phyloP scores from a whole-genome alignment of 2,888 invertebrate species.

The Trichopria drosophilae region DNA sequence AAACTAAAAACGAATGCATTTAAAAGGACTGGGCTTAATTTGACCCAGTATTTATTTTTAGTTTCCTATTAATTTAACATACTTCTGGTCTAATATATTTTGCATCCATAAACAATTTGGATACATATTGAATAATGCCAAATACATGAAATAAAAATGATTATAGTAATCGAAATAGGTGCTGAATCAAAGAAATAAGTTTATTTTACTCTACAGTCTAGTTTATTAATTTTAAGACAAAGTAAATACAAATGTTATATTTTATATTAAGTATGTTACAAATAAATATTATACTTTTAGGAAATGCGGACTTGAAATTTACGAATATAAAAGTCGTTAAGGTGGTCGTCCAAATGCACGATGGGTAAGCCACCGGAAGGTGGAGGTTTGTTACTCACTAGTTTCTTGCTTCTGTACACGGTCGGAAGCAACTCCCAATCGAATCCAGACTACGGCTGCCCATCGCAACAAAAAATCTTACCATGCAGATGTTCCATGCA shows the following conservation, averaged over 20 bases:
- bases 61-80: no score
- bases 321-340: slow-evolving; percentile 13
- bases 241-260: neutral
- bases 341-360: slow-evolving; percentile 49
- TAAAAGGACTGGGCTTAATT: no score
- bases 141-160: no score
- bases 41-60: no score
- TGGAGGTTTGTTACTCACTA: slow-evolving; percentile 39
- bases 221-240: neutral
- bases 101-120: no score
- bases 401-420: slow-evolving; percentile 36
- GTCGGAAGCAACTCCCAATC: slow-evolving; percentile 11
- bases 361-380: slow-evolving; percentile 53
- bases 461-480: slow-evolving; percentile 74
- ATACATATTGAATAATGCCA: no score
- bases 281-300: neutral
- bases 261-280: neutral
- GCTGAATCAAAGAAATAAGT: no score
- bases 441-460: slow-evolving; percentile 63
- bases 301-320: slow-evolving; percentile 33
- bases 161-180: no score
- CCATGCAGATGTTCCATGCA: slow-evolving; percentile 82
- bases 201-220: neutral
- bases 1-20: no score
- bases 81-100: no score